phyloP scores from a whole-genome alignment of 2,888 invertebrate species.

The Lycia hirtaria region DNA sequence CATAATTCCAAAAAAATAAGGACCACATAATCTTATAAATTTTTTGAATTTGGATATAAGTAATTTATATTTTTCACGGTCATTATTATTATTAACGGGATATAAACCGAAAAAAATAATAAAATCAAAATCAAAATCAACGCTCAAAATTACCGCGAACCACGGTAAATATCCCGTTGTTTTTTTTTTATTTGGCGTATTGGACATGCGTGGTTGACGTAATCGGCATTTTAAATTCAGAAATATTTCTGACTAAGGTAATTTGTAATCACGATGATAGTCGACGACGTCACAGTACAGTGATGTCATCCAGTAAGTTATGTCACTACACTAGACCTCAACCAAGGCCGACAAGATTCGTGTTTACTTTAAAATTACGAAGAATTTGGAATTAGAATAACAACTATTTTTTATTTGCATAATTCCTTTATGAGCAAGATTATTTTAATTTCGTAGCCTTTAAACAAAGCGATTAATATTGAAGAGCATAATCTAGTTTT shows the following conservation, averaged over 20 bases:
- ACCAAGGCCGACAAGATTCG: slow-evolving; percentile 2
- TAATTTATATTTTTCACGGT: too few species aligned
- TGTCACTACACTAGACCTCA: slow-evolving; percentile 12
- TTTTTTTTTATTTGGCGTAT: too few species aligned
- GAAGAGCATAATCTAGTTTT: not conserved
- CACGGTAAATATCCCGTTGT: not conserved
- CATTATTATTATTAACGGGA: too few species aligned
- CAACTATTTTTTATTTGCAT: not conserved
- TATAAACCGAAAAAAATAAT: too few species aligned
- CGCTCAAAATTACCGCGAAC: too few species aligned
- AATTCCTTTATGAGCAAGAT: not conserved
- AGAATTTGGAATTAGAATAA: slow-evolving; percentile 7
- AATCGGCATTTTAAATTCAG: too few species aligned
- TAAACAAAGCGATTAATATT: not conserved
- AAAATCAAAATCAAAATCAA: too few species aligned
- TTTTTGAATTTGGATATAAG: too few species aligned
- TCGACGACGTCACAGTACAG: slow-evolving; percentile 2
- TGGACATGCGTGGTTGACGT: too few species aligned
- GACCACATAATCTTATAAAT: too few species aligned
- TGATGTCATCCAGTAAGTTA: slow-evolving; percentile 12
- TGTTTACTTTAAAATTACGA: slow-evolving; percentile 10
- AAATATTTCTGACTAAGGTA: too few species aligned
- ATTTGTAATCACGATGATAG: not conserved
- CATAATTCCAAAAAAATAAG: too few species aligned
- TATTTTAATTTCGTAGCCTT: not conserved